phyloP scores from a whole-genome alignment of 2,888 invertebrate species.

The Drosophila siamana region DNA sequence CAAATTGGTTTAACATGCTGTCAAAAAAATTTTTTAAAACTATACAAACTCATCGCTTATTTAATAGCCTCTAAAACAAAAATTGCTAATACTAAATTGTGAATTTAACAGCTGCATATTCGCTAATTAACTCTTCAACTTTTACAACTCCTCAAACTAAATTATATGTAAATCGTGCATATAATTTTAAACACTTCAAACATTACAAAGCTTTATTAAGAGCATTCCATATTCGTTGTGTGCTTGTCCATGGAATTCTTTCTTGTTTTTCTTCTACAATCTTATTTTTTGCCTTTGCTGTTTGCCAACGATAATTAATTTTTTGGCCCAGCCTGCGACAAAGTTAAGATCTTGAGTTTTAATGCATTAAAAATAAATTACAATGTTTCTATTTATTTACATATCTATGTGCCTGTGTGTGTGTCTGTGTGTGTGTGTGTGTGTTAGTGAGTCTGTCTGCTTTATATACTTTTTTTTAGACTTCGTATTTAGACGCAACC shows the following conservation, averaged over 20 bases:
- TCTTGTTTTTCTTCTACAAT: not conserved
- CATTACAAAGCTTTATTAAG: too few species aligned
- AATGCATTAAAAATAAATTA: constrained; percentile 74
- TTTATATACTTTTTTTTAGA: not conserved
- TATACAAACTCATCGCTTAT: too few species aligned
- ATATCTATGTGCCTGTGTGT: constrained; percentile 5
- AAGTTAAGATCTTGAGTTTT: constrained; percentile 68
- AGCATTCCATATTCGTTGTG: not conserved
- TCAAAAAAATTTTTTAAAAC: too few species aligned
- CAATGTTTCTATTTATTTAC: constrained; percentile 59
- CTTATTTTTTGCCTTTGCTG: constrained; percentile 32
- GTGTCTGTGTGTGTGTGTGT: constrained; percentile 1
- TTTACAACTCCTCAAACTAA: too few species aligned
- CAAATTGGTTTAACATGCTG: too few species aligned
- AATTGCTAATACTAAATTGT: too few species aligned
- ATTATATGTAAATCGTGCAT: too few species aligned
- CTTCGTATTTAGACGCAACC: constrained; percentile 12
- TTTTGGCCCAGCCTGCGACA: constrained; percentile 50
- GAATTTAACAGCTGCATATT: too few species aligned
- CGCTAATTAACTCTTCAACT: too few species aligned
- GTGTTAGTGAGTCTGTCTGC: too few species aligned
- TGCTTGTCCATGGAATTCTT: not conserved
- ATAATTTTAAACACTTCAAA: too few species aligned
- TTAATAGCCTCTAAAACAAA: too few species aligned
- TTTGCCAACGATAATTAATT: constrained; percentile 76